Conservation (phyloP, 2,888 invertebrate species). For the Cosmorhoe ocellata region DNA sequence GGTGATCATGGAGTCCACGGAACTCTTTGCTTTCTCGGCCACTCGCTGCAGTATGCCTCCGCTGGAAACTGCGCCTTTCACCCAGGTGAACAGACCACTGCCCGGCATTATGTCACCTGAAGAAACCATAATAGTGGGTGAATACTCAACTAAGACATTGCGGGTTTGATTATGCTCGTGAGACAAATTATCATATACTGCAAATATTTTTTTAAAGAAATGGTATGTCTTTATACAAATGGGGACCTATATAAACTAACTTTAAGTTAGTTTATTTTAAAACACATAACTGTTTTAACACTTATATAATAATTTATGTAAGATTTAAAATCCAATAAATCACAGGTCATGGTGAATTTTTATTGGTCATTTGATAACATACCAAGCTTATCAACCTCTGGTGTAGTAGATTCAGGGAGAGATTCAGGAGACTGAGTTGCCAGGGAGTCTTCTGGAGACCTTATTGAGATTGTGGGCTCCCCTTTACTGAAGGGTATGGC, state of each 20-base stretch:
- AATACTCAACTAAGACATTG: too few species aligned
- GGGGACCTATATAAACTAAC: too few species aligned
- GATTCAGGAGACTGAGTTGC: conserved; percentile 65
- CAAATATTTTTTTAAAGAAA: too few species aligned
- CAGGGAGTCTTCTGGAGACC: conserved; percentile 69
- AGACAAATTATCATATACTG: too few species aligned
- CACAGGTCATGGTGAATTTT: too few species aligned
- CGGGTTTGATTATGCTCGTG: too few species aligned
- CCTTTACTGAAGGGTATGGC: conserved; percentile 78
- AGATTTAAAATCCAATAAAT: too few species aligned
- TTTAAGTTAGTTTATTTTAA: too few species aligned
- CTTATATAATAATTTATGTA: too few species aligned
- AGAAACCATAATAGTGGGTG: conserved; percentile 4
- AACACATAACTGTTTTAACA: too few species aligned
- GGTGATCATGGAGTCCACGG: conserved; percentile 92
- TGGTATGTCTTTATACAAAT: too few species aligned
- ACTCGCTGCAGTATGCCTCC: conserved; percentile 85
- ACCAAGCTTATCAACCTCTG: conserved; percentile 68
- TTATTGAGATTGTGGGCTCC: conserved; percentile 64
- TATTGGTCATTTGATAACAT: conserved; percentile 1
- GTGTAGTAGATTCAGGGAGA: conserved; percentile 55
- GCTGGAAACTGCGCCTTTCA: conserved; percentile 86
- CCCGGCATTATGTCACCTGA: conserved; percentile 80
- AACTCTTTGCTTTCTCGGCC: conserved; percentile 89
- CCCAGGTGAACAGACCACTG: conserved; percentile 84